Percentiles rank a stretch among this genome's conserved stretches.
Conservation (phyloP, 2,888 invertebrate genomes). For the Dorcus parallelipipedus region DNA sequence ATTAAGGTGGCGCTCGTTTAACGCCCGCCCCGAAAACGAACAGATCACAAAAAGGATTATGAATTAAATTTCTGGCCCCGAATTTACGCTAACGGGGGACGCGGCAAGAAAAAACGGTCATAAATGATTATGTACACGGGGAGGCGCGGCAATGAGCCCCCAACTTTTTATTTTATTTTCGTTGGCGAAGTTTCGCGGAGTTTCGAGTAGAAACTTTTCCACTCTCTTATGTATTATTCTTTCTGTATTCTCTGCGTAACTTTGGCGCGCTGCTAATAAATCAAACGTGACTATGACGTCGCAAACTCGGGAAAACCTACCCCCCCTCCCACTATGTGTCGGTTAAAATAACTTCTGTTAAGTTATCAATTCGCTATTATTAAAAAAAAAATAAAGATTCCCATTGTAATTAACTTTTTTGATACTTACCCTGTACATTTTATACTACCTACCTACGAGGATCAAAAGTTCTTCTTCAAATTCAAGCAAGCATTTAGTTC, state of each 20-base stretch:
- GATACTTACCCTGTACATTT: too few relatives aligned
- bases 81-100: background rate
- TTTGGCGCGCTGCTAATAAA: too few relatives aligned
- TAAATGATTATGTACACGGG: slow-evolving; percentile 1
- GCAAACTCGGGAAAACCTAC: too few relatives aligned
- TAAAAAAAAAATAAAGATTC: too few relatives aligned
- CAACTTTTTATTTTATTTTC: background rate
- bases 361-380: too few relatives aligned
- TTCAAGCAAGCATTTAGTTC: too few relatives aligned
- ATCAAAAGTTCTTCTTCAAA: too few relatives aligned
- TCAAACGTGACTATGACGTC: too few relatives aligned
- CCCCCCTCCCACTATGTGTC: too few relatives aligned
- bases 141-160: background rate
- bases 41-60: background rate
- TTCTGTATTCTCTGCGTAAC: background rate
- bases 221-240: background rate
- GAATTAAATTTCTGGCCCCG: background rate
- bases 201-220: background rate
- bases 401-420: too few relatives aligned
- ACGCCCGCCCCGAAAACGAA: background rate
- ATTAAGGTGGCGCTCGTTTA: background rate
- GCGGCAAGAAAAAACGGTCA: background rate
- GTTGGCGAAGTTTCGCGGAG: background rate
- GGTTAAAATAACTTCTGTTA: too few relatives aligned
- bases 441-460: too few relatives aligned